Base-by-base conservation (phyloP, 2,888 invertebrate species). In the Hylaea fasciaria region DNA sequence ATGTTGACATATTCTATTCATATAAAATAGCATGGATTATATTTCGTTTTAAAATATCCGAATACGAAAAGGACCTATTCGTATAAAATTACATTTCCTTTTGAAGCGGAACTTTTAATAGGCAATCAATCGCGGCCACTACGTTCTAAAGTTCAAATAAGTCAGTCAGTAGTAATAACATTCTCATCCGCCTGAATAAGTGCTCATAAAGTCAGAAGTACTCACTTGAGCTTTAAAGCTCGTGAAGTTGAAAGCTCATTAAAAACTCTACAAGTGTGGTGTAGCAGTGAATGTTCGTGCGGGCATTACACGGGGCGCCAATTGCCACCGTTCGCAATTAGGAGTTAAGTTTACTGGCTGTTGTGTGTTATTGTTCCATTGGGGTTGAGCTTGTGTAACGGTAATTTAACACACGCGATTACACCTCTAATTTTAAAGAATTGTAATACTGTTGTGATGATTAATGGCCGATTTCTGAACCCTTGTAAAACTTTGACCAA, bases 261-360 rank as follows among this genome's bases (percentile, higher is more conserved):
- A 71, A 63, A 71, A 72, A 72, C 63, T 68, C 69, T 61, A 64
- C 61, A 66, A 68, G 62, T 64, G 65, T 57, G 66, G 40, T 56
- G 58, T 58, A 53, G 43, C 54, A 46, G 48, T 14, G 61, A 53
- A 63, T 55, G 62, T 66, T 64, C 57, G 56, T 65, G 59, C 66
- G 69, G 56, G 66, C 57, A 64, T 70, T 71, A 67, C 65, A 41
- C 60, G 64, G 65, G 69, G 65, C 57, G 63, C 57, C 74, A 76
- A 77, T 75, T 77, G 74, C 66, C 62, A 48, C 49, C 50, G 53
- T 28, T 46, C 58, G 63, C 75, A 76, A 77, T 78, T 74, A 75
- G 68, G 59, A 63, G 66, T 58, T 57, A 60, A 68, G 56, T 66
- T 16, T 11, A 68, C 56, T 43, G 58, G 59, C 64, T n/a, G n/a